Conservation (phyloP, 1,140 invertebrate species). For the Sitobion miscanthi region DNA sequence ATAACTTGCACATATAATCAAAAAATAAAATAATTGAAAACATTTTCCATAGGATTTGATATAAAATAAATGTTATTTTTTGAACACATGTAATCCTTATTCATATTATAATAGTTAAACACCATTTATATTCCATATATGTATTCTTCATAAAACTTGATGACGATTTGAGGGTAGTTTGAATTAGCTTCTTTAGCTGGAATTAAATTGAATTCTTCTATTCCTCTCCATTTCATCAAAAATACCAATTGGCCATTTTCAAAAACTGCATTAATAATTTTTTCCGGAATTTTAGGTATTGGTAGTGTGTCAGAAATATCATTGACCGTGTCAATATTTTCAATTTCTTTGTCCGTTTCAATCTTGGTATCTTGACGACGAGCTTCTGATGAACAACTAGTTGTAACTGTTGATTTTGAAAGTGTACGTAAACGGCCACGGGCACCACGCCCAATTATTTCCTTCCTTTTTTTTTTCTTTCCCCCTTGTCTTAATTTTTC, state of each 20-base stretch:
- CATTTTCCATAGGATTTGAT: background rate
- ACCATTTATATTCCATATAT: constrained; percentile 62
- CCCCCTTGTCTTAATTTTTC: constrained; percentile 62
- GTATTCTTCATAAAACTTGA: constrained; percentile 89
- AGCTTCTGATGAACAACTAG: background rate
- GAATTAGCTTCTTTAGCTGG: no score
- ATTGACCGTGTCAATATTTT: background rate
- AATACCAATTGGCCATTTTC: constrained; percentile 87
- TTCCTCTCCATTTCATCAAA: constrained; percentile 86
- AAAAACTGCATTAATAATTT: no score
- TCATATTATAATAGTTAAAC: background rate
- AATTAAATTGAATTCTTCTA: constrained; percentile 88
- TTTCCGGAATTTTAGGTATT: no score
- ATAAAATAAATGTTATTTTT: no score
- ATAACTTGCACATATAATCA: background rate
- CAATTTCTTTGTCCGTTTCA: no score
- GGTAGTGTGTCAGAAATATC: no score
- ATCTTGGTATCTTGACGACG: no score
- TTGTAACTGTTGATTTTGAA: background rate
- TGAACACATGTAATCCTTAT: background rate
- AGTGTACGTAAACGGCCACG: background rate
- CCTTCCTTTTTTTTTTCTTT: constrained; percentile 58
- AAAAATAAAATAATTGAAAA: background rate
- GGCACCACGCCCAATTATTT: background rate
- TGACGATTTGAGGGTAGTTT: constrained; percentile 90